Conservation (phyloP, 2,888 invertebrate species). For the Drosophila neonasuta region DNA sequence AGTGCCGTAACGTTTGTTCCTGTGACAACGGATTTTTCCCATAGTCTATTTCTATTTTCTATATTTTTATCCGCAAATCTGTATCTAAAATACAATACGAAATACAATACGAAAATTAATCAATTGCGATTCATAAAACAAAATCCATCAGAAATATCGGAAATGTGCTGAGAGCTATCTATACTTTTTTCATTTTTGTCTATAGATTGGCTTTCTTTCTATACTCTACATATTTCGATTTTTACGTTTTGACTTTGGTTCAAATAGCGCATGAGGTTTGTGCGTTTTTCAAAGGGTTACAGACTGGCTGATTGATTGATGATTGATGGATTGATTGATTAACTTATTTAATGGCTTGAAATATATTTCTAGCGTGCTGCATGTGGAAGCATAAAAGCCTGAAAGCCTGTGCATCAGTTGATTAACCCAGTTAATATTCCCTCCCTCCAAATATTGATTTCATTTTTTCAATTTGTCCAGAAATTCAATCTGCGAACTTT, state of each 20-base stretch:
- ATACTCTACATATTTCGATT: constrained; percentile 4
- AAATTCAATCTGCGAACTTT: constrained; percentile 2
- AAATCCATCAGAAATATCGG: constrained; percentile 1
- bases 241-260: constrained; percentile 26
- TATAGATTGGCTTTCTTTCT: constrained; percentile 10
- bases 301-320: constrained; percentile 34
- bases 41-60: constrained; percentile 9
- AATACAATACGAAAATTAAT: constrained; percentile 7
- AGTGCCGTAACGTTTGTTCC: constrained; percentile 49
- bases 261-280: constrained; percentile 46
- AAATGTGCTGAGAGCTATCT: constrained; percentile 1
- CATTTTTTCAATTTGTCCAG: constrained; percentile 2
- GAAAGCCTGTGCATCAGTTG: constrained; percentile 55
- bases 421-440: constrained; percentile 23
- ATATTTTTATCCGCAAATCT: constrained; percentile 7
- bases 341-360: constrained; percentile 40
- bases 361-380: constrained; percentile 54
- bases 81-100: constrained; percentile 25
- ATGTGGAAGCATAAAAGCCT: constrained; percentile 42
- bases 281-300: constrained; percentile 31
- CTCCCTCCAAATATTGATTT: constrained; percentile 8
- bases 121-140: constrained; percentile 1
- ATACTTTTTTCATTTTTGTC: constrained; percentile 1
- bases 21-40: constrained; percentile 43
- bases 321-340: constrained; percentile 40